Evolutionary conservation across 2,888 invertebrate species (phyloP), one percentile per base, ranked within the genome.

Genomic region (Branchipolynoe longqiensis): DNA sequence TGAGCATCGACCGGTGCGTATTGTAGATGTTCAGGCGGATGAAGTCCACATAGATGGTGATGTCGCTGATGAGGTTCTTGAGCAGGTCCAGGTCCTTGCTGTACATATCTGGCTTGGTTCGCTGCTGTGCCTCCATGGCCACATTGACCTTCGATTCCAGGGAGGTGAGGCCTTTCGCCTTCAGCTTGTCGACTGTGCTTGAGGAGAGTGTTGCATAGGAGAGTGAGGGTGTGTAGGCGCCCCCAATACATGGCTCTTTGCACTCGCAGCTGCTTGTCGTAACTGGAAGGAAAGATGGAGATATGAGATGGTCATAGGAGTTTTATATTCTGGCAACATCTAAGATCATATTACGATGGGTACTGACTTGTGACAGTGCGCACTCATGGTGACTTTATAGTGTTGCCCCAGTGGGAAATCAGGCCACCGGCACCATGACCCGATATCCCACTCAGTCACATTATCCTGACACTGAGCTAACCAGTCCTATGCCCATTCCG

Each of bases 191-290:
- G 6, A 74, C 74, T 40, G n/a, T 14, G 28, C 74, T 74, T 38
- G 40, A 40, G 18, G 74, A 74, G 12, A 74, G n/a, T 12, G 38
- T 8, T 6, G 74, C 74, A 25, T 74, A 74, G 12, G 74, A 74
- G 25, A 74, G 41, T 3, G 74, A 36, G 6, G 74, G 74, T 4
- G 14, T 25, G 74, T 74, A 74, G n/a, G 74, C 74, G 12, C 74
- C 74, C 2, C 74, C 74, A 4, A n/a, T 1, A n/a, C 74, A 74
- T 4, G 74, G 74, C 28, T 74, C 74, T n/a, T 41, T 41, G n/a
- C 74, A 74, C 6, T 40, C 74, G 41, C 48, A 74, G 1, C 12
- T 74, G 18, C 2, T 74, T 38, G 4, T 25, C 3, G n/a, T 4
- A 74, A 8, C n/a, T 74, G n/a, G 2, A 40, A n/a, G 41, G n/a